Evolutionary conservation across 2,113 vertebrate genomes (phyloP).

Genomic region (human): DNA sequence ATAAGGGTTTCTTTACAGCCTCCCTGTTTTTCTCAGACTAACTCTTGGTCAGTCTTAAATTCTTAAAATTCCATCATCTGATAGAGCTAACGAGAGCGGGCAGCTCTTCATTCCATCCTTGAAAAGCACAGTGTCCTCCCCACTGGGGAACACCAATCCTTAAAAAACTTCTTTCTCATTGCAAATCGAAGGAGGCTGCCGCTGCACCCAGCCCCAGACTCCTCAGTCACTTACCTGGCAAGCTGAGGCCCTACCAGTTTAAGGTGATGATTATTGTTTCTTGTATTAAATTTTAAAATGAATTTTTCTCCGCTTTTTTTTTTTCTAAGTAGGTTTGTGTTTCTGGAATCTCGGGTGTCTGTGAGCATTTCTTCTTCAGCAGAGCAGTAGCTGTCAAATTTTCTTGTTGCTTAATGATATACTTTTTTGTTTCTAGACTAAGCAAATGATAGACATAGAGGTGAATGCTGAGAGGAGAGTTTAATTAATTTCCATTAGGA

Average conservation of each 20-base stretch:
- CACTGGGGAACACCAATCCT: constrained; percentile 8
- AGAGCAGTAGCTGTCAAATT: background rate
- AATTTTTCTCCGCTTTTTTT: background rate
- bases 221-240: fast-evolving
- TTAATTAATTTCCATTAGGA: constrained; percentile 29
- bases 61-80: constrained; percentile 81
- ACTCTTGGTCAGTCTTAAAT: constrained; percentile 76
- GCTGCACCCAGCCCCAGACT: fast-evolving
- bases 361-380: background rate
- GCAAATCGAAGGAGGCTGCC: constrained; percentile 10
- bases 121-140: constrained; percentile 37
- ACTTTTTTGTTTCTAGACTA: background rate
- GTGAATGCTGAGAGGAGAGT: background rate
- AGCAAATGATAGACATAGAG: background rate
- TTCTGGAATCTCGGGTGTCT: background rate
- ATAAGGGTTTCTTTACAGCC: constrained; percentile 77
- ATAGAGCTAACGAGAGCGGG: constrained; percentile 60
- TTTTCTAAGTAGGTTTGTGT: constrained; percentile 1
- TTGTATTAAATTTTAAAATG: background rate
- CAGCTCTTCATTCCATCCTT: constrained; percentile 65
- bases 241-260: background rate
- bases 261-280: background rate
- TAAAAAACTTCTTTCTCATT: constrained; percentile 25
- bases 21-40: constrained; percentile 75
- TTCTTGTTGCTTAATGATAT: background rate